Base-by-base conservation (phyloP, 2,113 vertebrate genomes). In the Petroica traversi region DNA sequence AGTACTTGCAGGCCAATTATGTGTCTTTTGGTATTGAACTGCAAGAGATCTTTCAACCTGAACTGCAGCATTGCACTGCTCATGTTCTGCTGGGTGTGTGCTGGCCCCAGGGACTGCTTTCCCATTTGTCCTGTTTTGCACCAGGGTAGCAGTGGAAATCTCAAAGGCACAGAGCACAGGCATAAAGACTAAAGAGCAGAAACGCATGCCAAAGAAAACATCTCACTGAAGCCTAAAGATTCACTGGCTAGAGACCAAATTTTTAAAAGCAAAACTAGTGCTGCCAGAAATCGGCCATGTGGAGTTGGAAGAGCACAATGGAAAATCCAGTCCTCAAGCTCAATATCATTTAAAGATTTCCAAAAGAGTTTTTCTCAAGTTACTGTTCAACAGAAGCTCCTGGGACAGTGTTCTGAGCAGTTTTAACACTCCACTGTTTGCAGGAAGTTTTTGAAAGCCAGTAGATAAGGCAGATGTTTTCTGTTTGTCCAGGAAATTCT, bases 301-400 rank as follows among this genome's bases (percentile, higher is more conserved):
- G 29, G 36, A 72, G 19, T 28, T 78, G 45, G 64, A 79, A 80
- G 5, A 62, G 25, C 22, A 36, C 66, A 73, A 51, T 4, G 20
- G 59, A 88, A 95, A 91, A 93, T 78, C 49, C 62, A 78, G 33
- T 33, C 52, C 52, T 67, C 45, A 40, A 85, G 18, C 58, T 73
- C 69, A 76, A 38, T 7, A 68, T 34, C 38, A 92, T 77, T 83
- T 88, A 82, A 88, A 82, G 62, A 96, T 66, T 90, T 85, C 54
- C 67, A 68, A 51, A 68, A 26, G 36, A 68, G 12, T 64, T 92
- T 75, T 83, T 73, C 38, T 88, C 36, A 83, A 66, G 62, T 88
- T 92, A 73, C 51, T 80, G 38, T 89, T 87, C 76, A 4, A 88
- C 34, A 66, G 82, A 94, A 64, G n/a, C 33, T 66, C 22, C 58